Percentiles rank a stretch among this genome's conserved stretches.
These are phyloP conservation scores for Vireo griseus DNA, from an alignment of 2,797 vertebrate genomes.

Conservation along the genomic window DNA sequence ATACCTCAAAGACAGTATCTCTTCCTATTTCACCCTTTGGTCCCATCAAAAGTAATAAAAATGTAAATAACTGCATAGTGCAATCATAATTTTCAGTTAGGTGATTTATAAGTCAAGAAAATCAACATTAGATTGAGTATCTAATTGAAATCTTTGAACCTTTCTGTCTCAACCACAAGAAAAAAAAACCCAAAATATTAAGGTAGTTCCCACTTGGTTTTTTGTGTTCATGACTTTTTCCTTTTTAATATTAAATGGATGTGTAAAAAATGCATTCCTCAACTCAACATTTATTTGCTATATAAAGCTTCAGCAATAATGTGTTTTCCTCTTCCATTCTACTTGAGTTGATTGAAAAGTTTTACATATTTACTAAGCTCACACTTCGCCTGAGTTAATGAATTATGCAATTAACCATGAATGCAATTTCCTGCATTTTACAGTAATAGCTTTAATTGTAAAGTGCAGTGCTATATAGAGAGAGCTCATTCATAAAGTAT, in stretches of 20 bases:
- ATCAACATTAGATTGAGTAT: constrained; percentile 27
- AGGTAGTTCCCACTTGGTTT: neutral
- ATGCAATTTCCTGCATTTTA: constrained; percentile 26
- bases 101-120: constrained; percentile 21
- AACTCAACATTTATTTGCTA: constrained; percentile 17
- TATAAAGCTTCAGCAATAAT: constrained; percentile 32
- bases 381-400: constrained; percentile 10
- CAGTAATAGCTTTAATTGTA: constrained; percentile 49
- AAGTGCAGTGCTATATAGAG: neutral
- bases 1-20: neutral
- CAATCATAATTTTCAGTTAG: constrained; percentile 3
- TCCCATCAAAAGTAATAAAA: constrained; percentile 55
- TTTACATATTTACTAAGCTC: constrained; percentile 49
- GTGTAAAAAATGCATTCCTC: neutral
- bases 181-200: neutral
- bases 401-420: constrained; percentile 40
- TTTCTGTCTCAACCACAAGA: neutral
- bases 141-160: neutral
- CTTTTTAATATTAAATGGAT: constrained; percentile 16
- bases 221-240: neutral
- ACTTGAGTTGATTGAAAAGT: constrained; percentile 40
- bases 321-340: constrained; percentile 6
- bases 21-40: neutral
- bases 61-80: constrained; percentile 40
- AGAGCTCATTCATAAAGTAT: neutral